Base-by-base conservation (phyloP, 2,113 vertebrate genomes). In the Conger conger region DNA sequence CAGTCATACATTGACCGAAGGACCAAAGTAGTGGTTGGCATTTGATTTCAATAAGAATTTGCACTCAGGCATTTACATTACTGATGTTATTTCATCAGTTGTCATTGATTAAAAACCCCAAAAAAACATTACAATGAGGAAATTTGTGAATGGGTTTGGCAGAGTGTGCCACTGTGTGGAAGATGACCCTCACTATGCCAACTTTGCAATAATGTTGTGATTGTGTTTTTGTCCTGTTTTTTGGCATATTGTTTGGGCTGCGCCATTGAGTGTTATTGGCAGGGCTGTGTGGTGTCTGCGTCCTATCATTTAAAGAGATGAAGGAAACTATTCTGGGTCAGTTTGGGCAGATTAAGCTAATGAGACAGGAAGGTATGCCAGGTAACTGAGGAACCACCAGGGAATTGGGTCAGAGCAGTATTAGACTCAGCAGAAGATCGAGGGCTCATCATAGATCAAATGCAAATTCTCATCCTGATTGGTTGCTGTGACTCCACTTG, bases 321-420 rank as follows among this genome's bases (percentile, higher is more conserved):
- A 89, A 79, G 82, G 8, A 38, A 85, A 89, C 85, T 90, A 81
- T 91, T 90, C 89, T 91, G 79, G 79, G 83, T 37, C 78, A 57
- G 40, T 30, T 42, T 15, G 79, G 84, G 30, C 53, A 86, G 89
- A 85, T 93, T 91, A 91, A 86, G 79, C 87, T 90, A 91, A 94
- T 93, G 63, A 78, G 85, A 87, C 80, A n/a, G 87, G 92, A 91
- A 90, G 90, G 78, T 85, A 50, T 88, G 87, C 86, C 85, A 87
- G 90, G 88, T 84, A 83, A 35, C 60, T 54, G 79, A 82, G 53
- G 54, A 27, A 38, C 40, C 6, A 18, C 30, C 35, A 42, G 30
- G 38, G 78, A 79, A 79, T 27, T 80, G 36, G 36, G 54, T 84
- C 53, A 82, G 42, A 54, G 83, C 73, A 36, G 76, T 76, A 16